These are phyloP conservation scores for Ormyrus nitidulus DNA, from an alignment of 2,888 invertebrate species.

Conservation along the genomic window DNA sequence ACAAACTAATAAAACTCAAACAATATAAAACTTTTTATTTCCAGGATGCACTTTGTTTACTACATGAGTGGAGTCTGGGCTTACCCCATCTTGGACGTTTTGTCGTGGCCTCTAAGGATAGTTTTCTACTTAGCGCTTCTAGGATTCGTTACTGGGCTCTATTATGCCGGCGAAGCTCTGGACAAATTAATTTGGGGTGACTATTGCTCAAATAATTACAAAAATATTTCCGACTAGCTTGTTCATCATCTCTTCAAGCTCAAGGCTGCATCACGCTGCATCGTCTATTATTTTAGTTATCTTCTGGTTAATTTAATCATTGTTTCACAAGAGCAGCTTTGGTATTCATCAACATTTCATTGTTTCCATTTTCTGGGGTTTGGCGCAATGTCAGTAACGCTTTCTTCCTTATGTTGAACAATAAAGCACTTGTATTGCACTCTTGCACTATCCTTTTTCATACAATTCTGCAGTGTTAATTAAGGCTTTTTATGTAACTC, in stretches of 20 bases:
- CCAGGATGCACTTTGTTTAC: constrained; percentile 84
- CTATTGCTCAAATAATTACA: constrained; percentile 62
- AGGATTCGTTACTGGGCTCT: constrained; percentile 80
- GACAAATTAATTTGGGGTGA: constrained; percentile 86
- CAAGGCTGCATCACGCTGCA: too few species aligned
- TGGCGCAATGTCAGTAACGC: constrained; percentile 26
- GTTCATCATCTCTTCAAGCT: not conserved
- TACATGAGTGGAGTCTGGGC: constrained; percentile 90
- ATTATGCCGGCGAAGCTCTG: constrained; percentile 84
- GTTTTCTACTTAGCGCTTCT: constrained; percentile 84
- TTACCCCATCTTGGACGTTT: constrained; percentile 90
- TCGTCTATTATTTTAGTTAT: too few species aligned
- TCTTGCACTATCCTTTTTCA: constrained; percentile 15
- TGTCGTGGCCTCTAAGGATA: constrained; percentile 84
- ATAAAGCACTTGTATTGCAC: not conserved
- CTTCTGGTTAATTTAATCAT: too few species aligned
- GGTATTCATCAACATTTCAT: not conserved
- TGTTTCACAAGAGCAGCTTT: too few species aligned
- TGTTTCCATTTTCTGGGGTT: constrained; percentile 12
- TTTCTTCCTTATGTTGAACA: constrained; percentile 33
- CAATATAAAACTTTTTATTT: constrained; percentile 56
- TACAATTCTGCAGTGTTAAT: constrained; percentile 2
- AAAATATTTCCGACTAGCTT: constrained; percentile 66
- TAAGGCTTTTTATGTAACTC: not conserved
- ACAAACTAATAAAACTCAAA: not conserved